Conservation (phyloP, 2,888 invertebrate genomes). For the Folsomia manolachei region DNA sequence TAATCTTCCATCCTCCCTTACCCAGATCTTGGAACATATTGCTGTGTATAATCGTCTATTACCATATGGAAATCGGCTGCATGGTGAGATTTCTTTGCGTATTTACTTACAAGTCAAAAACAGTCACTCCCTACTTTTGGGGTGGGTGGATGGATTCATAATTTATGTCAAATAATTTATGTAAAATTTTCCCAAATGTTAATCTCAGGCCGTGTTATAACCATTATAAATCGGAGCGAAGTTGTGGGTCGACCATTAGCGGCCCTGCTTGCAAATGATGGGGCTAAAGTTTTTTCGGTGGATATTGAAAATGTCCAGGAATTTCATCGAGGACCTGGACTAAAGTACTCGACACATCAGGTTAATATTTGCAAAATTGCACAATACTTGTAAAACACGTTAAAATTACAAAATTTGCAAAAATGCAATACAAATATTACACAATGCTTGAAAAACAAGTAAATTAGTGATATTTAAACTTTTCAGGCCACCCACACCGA, state of each 20-base stretch:
- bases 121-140: no score
- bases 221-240: conserved; percentile 42
- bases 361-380: conserved; percentile 15
- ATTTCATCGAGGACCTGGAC: conserved; percentile 35
- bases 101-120: no score
- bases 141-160: no score
- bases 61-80: conserved; percentile 40
- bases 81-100: no score
- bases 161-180: no score
- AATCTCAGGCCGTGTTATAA: conserved; percentile 35
- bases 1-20: neutral
- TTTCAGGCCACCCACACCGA: conserved; percentile 28
- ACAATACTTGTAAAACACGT: neutral
- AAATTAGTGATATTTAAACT: neutral
- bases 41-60: conserved; percentile 34
- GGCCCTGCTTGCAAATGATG: conserved; percentile 41
- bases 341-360: conserved; percentile 33
- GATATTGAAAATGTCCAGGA: conserved; percentile 36
- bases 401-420: no score
- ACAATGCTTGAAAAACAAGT: neutral
- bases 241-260: conserved; percentile 43
- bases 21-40: conserved; percentile 37
- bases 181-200: no score
- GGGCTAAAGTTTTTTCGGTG: conserved; percentile 43
- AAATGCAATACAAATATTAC: no score